Conservation (phyloP, 92 coral and sea anemone species). For the Micromussa lordhowensis region DNA sequence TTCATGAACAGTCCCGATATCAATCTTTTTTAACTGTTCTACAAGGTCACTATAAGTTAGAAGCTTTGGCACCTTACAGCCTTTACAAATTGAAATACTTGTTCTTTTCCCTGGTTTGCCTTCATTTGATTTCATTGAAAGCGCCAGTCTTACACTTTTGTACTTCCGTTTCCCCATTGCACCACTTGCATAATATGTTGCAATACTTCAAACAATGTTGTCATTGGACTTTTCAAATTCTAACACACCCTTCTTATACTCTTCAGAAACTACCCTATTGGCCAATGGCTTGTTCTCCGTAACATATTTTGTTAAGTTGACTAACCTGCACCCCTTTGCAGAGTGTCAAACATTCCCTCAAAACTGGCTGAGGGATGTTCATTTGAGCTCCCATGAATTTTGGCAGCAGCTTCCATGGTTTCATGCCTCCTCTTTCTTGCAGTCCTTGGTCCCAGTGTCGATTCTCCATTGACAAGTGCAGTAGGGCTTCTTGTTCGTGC, state of each 20-base stretch:
- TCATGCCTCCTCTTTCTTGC: no score
- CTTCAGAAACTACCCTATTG: constrained; percentile 43
- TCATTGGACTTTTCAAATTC: constrained; percentile 69
- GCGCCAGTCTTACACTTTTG: constrained; percentile 53
- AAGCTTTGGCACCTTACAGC: constrained; percentile 70
- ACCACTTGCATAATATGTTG: constrained; percentile 70
- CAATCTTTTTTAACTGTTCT: constrained; percentile 56
- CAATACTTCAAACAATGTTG: constrained; percentile 59
- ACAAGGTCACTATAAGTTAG: constrained; percentile 61
- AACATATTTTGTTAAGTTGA: constrained; percentile 54
- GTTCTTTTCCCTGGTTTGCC: constrained; percentile 36
- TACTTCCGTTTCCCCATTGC: constrained; percentile 75
- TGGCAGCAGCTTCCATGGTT: no score
- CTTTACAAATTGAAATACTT: constrained; percentile 47
- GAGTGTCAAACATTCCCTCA: constrained; percentile 63
- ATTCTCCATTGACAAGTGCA: no score
- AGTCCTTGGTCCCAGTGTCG: no score
- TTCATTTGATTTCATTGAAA: constrained; percentile 62
- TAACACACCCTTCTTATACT: constrained; percentile 29
- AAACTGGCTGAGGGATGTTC: not conserved
- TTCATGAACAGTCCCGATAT: constrained; percentile 53
- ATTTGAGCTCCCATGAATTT: no score
- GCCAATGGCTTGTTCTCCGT: constrained; percentile 25
- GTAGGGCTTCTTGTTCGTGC: no score
- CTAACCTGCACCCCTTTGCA: constrained; percentile 61